Evolutionary conservation across 30 jellyfish, hydroid and myxozoan genomes (phyloP), one percentile per base, ranked within the genome.

Genomic region (Mastigias papua): DNA sequence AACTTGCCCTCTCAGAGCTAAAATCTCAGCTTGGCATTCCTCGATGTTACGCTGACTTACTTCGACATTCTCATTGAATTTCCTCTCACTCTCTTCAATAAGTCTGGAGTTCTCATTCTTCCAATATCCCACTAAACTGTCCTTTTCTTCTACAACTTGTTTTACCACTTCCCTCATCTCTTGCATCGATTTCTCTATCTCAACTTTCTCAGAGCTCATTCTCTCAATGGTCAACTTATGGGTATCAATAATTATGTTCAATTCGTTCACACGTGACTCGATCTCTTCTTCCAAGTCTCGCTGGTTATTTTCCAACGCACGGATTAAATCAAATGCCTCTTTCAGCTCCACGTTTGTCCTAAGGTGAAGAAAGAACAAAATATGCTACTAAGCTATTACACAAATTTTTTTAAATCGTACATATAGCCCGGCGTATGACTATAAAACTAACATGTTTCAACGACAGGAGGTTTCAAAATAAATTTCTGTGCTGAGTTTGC

Each of bases 131-230:
- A 80, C 92, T 67, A 80, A 54, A 31, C 64, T 60, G 46, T 90
- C 48, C 65, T 70, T 73, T 64, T 79, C 93, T 17, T 81, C 84
- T 19, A 81, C 75, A 37, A 76, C 25, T 32, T 50, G 71, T 34
- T 74, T 78, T 10, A 90, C 86, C 76, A 72, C 91, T 13, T 54
- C 84, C 34, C 97, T 48, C 86, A 81, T 63, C 31, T 90, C 93
- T 49, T 90, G 97, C 91, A 82, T 58, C 50, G 73, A 48, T 48
- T 80, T 91, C 65, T 93, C 84, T n/a, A 34, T 23, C 20, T 79
- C 92, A 17, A 89, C 21, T 32, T 81, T 89, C 72, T 89, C 97
- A 17, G 67, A 13, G 30, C 35, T 34, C 72, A 61, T 71, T 28
- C 54, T 46, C 21, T 72, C 93, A 21, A 83, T 58, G 7, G 37